phyloP scores from a whole-genome alignment of 2,888 invertebrate species.

The Drosophila anomelani region DNA sequence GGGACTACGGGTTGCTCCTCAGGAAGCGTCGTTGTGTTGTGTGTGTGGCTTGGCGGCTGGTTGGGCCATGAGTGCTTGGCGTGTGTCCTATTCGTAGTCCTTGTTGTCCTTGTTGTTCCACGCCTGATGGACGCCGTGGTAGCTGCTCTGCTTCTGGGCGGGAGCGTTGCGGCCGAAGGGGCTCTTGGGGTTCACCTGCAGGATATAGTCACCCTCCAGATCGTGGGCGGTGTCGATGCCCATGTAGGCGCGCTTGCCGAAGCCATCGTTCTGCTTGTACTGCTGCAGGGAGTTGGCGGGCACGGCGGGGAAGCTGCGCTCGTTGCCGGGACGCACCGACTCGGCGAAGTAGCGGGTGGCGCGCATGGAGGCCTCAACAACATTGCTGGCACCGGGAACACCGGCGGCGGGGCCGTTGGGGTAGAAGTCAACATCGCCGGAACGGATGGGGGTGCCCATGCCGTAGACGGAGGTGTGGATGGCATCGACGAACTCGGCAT shows the following conservation, averaged over 20 bases:
- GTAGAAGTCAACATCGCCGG: constrained; percentile 83
- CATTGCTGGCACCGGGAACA: constrained; percentile 78
- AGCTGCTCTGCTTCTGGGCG: constrained; percentile 73
- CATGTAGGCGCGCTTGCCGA: constrained; percentile 81
- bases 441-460: constrained; percentile 69
- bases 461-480: constrained; percentile 82
- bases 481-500: constrained; percentile 83
- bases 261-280: constrained; percentile 77
- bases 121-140: constrained; percentile 63
- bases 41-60: not conserved
- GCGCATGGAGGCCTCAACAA: constrained; percentile 79
- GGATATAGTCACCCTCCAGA: constrained; percentile 81
- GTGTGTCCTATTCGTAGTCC: constrained; percentile 31
- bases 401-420: constrained; percentile 80
- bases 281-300: constrained; percentile 79
- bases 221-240: constrained; percentile 75
- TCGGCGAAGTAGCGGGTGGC: constrained; percentile 83
- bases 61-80: not conserved
- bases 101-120: constrained; percentile 41
- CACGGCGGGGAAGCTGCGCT: constrained; percentile 82
- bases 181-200: constrained; percentile 79
- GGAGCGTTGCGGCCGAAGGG: constrained; percentile 80
- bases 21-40: constrained; percentile 10
- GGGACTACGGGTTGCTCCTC: constrained; percentile 30
- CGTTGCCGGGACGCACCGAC: constrained; percentile 82